These are phyloP conservation scores for Horisme vitalbata DNA, from an alignment of 2,888 invertebrate genomes.

Conservation along the genomic window DNA sequence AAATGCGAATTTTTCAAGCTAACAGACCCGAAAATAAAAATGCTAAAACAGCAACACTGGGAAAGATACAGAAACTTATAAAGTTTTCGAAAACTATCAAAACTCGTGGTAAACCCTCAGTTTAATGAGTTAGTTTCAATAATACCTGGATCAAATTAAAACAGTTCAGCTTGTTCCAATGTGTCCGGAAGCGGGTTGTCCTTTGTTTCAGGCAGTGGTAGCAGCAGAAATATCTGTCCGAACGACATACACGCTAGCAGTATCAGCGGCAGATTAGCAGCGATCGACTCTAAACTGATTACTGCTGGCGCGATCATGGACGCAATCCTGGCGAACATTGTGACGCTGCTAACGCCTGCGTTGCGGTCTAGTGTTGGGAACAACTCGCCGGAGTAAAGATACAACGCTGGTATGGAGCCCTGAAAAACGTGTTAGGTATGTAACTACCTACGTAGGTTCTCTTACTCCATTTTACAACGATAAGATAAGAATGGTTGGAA, in stretches of 20 bases:
- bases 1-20: no score
- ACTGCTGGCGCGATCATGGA: constrained; percentile 84
- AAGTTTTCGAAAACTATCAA: no score
- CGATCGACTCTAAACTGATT: constrained; percentile 52
- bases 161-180: constrained; percentile 71
- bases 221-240: constrained; percentile 56
- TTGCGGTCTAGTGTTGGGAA: constrained; percentile 91
- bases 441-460: not conserved
- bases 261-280: constrained; percentile 55
- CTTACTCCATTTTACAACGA: no score
- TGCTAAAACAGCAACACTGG: no score
- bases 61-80: no score
- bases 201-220: constrained; percentile 75
- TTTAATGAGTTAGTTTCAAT: no score
- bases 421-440: constrained; percentile 44
- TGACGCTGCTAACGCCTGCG: constrained; percentile 88
- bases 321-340: constrained; percentile 90
- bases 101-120: no score
- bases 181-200: constrained; percentile 75
- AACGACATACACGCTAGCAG: constrained; percentile 56
- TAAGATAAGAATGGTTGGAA: no score
- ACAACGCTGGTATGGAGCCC: constrained; percentile 83
- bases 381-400: constrained; percentile 89
- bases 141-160: constrained; percentile 19
- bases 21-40: no score